phyloP scores from a whole-genome alignment of 2,888 invertebrate genomes.

The Steinernema hermaphroditum region DNA sequence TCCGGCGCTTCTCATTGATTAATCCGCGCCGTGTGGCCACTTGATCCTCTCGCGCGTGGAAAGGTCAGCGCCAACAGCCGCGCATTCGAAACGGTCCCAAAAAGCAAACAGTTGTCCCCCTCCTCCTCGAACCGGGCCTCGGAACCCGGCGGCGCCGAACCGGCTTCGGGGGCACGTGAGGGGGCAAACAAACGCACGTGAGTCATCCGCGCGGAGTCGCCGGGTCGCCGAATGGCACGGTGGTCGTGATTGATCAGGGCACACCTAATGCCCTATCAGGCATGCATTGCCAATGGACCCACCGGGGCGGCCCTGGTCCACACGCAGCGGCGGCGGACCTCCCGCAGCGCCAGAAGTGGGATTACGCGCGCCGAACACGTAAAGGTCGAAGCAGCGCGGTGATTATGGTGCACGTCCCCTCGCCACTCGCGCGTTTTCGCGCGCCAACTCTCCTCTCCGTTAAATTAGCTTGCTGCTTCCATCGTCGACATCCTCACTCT shows the following conservation, averaged over 20 bases:
- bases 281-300: not conserved
- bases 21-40: constrained; percentile 27
- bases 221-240: no score
- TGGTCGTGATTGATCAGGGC: constrained; percentile 25
- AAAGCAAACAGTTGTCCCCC: constrained; percentile 21
- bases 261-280: not conserved
- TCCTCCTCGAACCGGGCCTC: no score
- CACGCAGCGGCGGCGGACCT: constrained; percentile 8
- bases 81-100: constrained; percentile 21
- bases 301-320: not conserved
- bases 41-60: constrained; percentile 30
- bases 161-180: constrained; percentile 26
- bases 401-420: constrained; percentile 21
- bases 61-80: constrained; percentile 29
- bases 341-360: constrained; percentile 20
- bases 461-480: constrained; percentile 20
- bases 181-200: constrained; percentile 21
- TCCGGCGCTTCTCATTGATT: not conserved
- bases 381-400: constrained; percentile 17
- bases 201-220: not conserved
- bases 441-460: constrained; percentile 9
- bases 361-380: constrained; percentile 27
- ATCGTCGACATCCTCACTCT: no score
- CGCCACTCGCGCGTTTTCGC: constrained; percentile 10
- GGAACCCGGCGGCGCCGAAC: constrained; percentile 5